phyloP scores from a whole-genome alignment of 2,113 vertebrate species.

The Albula goreensis region DNA sequence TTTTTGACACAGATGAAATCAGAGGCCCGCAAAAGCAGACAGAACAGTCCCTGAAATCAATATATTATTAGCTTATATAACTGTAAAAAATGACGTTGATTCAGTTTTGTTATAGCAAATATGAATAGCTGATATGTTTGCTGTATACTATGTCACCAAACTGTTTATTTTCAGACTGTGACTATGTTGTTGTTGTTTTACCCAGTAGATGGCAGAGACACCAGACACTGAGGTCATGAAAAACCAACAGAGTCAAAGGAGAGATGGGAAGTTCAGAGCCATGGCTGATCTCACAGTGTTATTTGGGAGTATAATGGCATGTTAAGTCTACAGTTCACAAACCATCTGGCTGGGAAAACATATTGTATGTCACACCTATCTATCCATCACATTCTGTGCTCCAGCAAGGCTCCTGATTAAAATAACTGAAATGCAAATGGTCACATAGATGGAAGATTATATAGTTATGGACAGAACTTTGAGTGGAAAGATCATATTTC shows the following conservation, averaged over 20 bases:
- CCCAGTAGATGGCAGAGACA: slow-evolving; percentile 1
- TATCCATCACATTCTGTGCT: not conserved
- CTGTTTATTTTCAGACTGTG: too few relatives aligned
- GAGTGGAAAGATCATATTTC: not conserved
- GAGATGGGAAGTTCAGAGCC: not conserved
- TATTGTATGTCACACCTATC: too few relatives aligned
- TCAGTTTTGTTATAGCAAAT: too few relatives aligned
- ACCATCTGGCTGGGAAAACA: not conserved
- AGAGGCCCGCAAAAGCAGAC: not conserved
- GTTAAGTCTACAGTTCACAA: not conserved
- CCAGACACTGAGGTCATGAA: not conserved
- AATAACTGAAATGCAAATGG: not conserved
- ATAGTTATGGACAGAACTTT: not conserved
- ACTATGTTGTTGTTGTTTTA: too few relatives aligned
- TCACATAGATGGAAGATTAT: not conserved
- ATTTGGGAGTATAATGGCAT: not conserved
- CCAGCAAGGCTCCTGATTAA: not conserved
- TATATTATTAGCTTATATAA: too few relatives aligned
- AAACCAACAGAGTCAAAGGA: too few relatives aligned
- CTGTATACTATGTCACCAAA: too few relatives aligned
- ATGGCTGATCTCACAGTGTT: not conserved
- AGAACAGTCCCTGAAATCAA: too few relatives aligned
- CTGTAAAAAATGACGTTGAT: too few relatives aligned
- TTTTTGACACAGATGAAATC: not conserved
- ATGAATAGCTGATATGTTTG: too few relatives aligned